These are phyloP conservation scores for Spongia lamella DNA, from an alignment of 37 sponge, comb jelly and placozoan species.

Conservation along the genomic window DNA sequence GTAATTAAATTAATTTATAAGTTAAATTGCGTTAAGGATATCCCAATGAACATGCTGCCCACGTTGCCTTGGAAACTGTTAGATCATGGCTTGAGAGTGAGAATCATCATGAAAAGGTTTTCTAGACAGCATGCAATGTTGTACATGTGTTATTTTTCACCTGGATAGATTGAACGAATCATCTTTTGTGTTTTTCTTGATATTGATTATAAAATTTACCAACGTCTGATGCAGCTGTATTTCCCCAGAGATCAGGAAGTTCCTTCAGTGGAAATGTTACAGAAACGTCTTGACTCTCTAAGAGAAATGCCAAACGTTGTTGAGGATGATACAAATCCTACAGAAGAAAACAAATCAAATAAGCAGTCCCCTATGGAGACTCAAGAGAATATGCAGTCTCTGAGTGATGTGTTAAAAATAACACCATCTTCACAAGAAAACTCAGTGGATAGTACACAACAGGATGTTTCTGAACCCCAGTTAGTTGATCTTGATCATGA, in stretches of 20 bases:
- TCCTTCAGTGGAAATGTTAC: neutral
- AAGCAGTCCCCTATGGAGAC: neutral
- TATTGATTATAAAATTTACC: slow-evolving; percentile 64
- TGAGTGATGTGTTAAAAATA: too few species aligned
- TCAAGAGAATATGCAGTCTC: neutral
- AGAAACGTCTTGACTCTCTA: neutral
- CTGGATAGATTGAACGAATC: slow-evolving; percentile 78
- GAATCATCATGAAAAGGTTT: slow-evolving; percentile 66
- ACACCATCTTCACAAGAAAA: too few species aligned
- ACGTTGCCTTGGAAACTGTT: slow-evolving; percentile 62
- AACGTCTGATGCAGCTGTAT: slow-evolving; percentile 45
- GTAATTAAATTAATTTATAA: neutral
- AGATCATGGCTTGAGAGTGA: slow-evolving; percentile 75
- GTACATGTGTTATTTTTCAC: too few species aligned
- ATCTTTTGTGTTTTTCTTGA: slow-evolving; percentile 89
- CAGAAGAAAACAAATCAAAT: neutral
- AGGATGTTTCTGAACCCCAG: too few species aligned
- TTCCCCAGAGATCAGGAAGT: slow-evolving; percentile 55
- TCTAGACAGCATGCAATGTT: neutral
- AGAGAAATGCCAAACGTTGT: too few species aligned
- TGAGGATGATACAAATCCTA: too few species aligned
- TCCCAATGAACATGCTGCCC: slow-evolving; percentile 80
- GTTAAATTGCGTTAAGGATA: slow-evolving; percentile 36
- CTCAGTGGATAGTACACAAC: too few species aligned
- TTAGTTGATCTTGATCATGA: too few species aligned